Evolutionary conservation across 2,797 vertebrate species (phyloP).

Genomic region (Scomberomorus guttatus): DNA sequence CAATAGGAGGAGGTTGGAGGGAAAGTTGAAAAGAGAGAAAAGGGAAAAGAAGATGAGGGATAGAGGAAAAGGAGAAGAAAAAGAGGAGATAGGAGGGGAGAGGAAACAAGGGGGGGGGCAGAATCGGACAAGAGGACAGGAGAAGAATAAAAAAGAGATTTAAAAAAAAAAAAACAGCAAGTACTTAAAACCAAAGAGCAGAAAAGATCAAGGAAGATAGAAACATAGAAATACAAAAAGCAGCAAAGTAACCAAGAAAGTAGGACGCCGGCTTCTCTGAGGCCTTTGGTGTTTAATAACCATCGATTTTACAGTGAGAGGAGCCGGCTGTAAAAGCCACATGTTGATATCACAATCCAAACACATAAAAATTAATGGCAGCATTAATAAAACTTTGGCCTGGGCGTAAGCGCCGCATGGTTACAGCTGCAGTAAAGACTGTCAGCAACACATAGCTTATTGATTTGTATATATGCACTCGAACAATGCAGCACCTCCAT

Average conservation of each 20-base stretch:
- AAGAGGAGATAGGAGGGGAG: too few species aligned
- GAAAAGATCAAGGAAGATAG: background rate
- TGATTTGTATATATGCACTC: slow-evolving; percentile 13
- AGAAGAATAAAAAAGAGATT: background rate
- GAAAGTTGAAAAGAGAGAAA: background rate
- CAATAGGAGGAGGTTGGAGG: background rate
- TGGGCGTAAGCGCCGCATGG: background rate
- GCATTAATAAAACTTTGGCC: slow-evolving; percentile 51
- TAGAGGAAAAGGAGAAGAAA: background rate
- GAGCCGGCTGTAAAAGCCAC: slow-evolving; percentile 26
- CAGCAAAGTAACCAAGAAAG: background rate
- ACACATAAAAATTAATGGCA: slow-evolving; percentile 51
- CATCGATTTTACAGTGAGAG: slow-evolving; percentile 34
- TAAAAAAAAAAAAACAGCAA: background rate
- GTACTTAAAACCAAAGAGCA: background rate
- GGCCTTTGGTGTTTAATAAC: slow-evolving; percentile 26
- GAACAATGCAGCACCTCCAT: background rate
- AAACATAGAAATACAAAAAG: background rate
- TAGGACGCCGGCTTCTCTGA: background rate
- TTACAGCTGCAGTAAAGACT: slow-evolving; percentile 47
- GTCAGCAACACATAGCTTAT: slow-evolving; percentile 3
- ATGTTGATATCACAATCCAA: slow-evolving; percentile 37
- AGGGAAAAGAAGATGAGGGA: background rate
- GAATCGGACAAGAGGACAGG: background rate
- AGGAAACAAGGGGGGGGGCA: background rate